Conservation (phyloP, 35 echinoderm and acorn worm genomes). For the Stichopus chloronotus region DNA sequence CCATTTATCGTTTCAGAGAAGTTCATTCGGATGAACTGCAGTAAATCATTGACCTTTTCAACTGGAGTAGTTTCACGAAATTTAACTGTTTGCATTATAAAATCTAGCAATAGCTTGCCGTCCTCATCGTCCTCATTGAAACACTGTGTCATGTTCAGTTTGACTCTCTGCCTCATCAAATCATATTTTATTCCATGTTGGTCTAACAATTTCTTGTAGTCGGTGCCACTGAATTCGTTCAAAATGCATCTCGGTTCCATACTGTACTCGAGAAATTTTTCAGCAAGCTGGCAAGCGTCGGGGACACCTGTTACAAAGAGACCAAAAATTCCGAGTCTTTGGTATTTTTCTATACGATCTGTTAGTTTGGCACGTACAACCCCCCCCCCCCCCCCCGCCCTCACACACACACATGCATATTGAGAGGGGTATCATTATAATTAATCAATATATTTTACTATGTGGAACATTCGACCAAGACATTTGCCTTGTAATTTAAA, state of each 20-base stretch:
- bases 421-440: too few species aligned
- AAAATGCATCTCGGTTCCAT: not conserved
- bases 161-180: not conserved
- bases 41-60: not conserved
- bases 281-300: not conserved
- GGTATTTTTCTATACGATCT: too few species aligned
- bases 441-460: too few species aligned
- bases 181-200: not conserved
- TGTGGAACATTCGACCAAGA: too few species aligned
- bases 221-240: not conserved
- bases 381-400: too few species aligned
- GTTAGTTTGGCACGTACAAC: too few species aligned
- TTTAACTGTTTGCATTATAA: not conserved
- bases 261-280: not conserved
- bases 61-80: not conserved
- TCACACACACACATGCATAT: too few species aligned
- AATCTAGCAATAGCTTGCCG: not conserved
- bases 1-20: not conserved
- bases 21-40: not conserved
- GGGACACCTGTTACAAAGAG: not conserved
- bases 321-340: not conserved
- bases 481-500: too few species aligned
- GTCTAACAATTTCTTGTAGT: not conserved
- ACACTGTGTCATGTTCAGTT: not conserved
- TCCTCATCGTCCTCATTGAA: not conserved